Evolutionary conservation across 2,113 vertebrate genomes (phyloP).

Genomic region (Nannospalax galili): DNA sequence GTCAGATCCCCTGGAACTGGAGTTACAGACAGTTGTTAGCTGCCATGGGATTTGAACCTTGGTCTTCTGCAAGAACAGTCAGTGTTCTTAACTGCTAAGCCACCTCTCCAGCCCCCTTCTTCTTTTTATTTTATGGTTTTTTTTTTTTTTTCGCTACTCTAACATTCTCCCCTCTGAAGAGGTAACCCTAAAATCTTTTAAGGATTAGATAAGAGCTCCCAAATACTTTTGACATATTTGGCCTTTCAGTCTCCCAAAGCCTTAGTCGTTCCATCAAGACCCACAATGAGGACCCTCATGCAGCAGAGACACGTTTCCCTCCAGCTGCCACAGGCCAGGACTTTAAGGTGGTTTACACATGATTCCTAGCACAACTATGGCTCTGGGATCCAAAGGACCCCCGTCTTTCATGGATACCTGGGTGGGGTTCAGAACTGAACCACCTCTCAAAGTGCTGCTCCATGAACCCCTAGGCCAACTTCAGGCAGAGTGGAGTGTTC

Average conservation of each 20-base stretch:
- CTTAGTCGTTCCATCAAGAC: background rate
- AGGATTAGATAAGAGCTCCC: too few relatives aligned
- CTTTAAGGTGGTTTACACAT: background rate
- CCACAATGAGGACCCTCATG: rapidly evolving
- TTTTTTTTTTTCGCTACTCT: too few relatives aligned
- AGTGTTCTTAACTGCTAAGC: too few relatives aligned
- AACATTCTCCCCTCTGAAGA: too few relatives aligned
- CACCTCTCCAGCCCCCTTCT: too few relatives aligned
- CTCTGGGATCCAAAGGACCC: background rate
- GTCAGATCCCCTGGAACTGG: too few relatives aligned
- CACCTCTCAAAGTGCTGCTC: background rate
- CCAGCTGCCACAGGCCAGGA: background rate
- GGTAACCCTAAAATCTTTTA: too few relatives aligned
- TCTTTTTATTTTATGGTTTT: too few relatives aligned
- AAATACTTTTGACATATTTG: background rate
- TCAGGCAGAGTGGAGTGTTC: rapidly evolving
- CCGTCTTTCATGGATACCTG: background rate
- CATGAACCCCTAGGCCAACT: rapidly evolving
- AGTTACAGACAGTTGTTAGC: too few relatives aligned
- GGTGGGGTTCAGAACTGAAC: background rate
- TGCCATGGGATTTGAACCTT: too few relatives aligned
- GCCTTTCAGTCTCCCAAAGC: background rate
- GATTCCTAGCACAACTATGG: too few relatives aligned
- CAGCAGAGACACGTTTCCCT: rapidly evolving
- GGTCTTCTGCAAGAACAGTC: too few relatives aligned